Percentiles rank a stretch among this genome's conserved stretches.
These are phyloP conservation scores for Drosophila tristis DNA, from an alignment of 1,140 invertebrate genomes.

Conservation along the genomic window DNA sequence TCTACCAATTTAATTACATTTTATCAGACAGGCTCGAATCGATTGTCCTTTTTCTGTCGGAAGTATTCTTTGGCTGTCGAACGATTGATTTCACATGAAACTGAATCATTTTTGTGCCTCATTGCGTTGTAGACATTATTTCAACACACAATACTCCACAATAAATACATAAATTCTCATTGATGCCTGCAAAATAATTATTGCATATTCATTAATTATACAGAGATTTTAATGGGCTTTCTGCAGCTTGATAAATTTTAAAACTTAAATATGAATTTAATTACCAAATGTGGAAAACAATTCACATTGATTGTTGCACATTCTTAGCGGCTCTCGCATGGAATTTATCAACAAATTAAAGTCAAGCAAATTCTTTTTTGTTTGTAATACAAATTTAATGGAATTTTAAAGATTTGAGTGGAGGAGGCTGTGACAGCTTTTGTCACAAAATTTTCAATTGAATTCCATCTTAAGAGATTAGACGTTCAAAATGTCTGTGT, in stretches of 20 bases:
- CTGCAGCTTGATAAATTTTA: constrained; percentile 26
- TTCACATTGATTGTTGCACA: not conserved
- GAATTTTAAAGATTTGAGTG: constrained; percentile 26
- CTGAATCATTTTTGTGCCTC: constrained; percentile 11
- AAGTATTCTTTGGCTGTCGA: not conserved
- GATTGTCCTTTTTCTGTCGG: constrained; percentile 5
- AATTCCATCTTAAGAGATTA: constrained; percentile 56
- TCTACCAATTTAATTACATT: constrained; percentile 36
- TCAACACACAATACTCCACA: not conserved
- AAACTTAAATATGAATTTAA: constrained; percentile 7
- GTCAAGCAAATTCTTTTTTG: not conserved
- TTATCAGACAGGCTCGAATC: not conserved
- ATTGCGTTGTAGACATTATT: not conserved
- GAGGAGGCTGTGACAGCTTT: constrained; percentile 4
- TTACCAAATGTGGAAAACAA: constrained; percentile 6
- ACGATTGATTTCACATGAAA: not conserved
- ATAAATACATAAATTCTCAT: constrained; percentile 20
- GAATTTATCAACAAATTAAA: constrained; percentile 3
- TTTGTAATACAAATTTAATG: constrained; percentile 18
- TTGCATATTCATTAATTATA: constrained; percentile 36
- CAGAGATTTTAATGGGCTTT: constrained; percentile 44
- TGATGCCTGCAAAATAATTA: constrained; percentile 17
- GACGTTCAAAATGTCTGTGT: constrained; percentile 46
- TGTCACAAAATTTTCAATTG: constrained; percentile 44
- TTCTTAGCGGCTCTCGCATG: not conserved